Base-by-base conservation (phyloP, 2,797 vertebrate species). In the Sparus aurata region DNA sequence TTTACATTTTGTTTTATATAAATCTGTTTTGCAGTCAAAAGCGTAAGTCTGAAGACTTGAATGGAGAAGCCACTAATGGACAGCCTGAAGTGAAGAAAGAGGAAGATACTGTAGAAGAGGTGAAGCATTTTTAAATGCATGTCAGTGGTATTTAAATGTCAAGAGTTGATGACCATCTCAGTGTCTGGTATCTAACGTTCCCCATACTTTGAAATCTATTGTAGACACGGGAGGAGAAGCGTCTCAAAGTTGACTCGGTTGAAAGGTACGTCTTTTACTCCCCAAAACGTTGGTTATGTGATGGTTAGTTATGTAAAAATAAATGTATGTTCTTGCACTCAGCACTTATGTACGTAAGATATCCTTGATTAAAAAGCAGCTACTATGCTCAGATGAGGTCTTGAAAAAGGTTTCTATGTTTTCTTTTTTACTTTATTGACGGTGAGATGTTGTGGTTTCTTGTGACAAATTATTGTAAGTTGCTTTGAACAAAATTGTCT, bases 141-240 rank as follows among this genome's bases (percentile, higher is more conserved):
- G 2, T 4, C 1, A 27, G 23, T 63, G 0, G 30, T 43, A 3
- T 71, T 65, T 27, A 66, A 34, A 6, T 6, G 18, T 22, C 8
- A 18, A 3, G 22, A 23, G 5, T 12, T 27, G 0, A 13, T 67
- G 1, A 38, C 38, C 0, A 12, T 41, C 0, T 63, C 41, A 20
- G 1, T 18, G 9, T 61, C 7, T 43, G 9, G 0, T 30, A 5
- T 50, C 6, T 79, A 76, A 82, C n/a, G 16, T 23, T 55, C 18
- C 1, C 12, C 17, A 7, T 43, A n/a, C 4, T 46, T 65, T 52
- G 0, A 52, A 71, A 74, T 80, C 43, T 47, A n/a, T 45, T 80
- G 12, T 79, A 96, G 95, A 90, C 93, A 7, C 95, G 94, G 58
- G 97, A 98, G 2, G 97, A 98, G 90, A 99, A 99, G 76, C 97